Percentiles rank a stretch among this genome's conserved stretches.
Evolutionary conservation across 2,888 invertebrate species (phyloP).

Genomic region (Brachynemurus nebulosus): DNA sequence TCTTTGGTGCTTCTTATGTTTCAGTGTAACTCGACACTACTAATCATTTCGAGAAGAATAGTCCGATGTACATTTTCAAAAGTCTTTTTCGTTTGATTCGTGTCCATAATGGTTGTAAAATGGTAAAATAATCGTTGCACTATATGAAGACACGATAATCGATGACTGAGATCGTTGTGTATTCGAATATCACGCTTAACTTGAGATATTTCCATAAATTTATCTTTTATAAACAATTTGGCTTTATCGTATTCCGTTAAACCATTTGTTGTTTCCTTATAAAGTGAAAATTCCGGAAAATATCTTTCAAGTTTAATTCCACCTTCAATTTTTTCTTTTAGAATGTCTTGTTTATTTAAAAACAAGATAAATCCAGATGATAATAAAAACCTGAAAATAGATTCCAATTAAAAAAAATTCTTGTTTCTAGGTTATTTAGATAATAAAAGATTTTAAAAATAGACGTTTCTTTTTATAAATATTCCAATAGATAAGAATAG

Average conservation of each 20-base stretch:
- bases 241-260: slow-evolving; percentile 49
- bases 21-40: not conserved
- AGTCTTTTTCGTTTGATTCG: slow-evolving; percentile 54
- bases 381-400: slow-evolving; percentile 46
- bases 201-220: slow-evolving; percentile 40
- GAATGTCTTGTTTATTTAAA: slow-evolving; percentile 67
- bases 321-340: slow-evolving; percentile 53
- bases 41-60: slow-evolving; percentile 31
- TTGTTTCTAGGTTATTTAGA: not conserved
- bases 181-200: not conserved
- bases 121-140: slow-evolving; percentile 53
- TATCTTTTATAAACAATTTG: slow-evolving; percentile 49
- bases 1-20: not conserved
- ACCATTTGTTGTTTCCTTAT: slow-evolving; percentile 32
- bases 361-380: slow-evolving; percentile 67
- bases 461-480: too few species aligned
- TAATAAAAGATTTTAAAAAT: too few species aligned
- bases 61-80: slow-evolving; percentile 61
- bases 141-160: slow-evolving; percentile 21
- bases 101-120: slow-evolving; percentile 62
- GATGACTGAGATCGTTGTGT: not conserved
- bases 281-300: slow-evolving; percentile 51
- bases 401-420: too few species aligned
- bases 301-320: slow-evolving; percentile 48
- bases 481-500: too few species aligned